phyloP scores from a whole-genome alignment of 2,888 invertebrate genomes.

The Drosophila putrida region DNA sequence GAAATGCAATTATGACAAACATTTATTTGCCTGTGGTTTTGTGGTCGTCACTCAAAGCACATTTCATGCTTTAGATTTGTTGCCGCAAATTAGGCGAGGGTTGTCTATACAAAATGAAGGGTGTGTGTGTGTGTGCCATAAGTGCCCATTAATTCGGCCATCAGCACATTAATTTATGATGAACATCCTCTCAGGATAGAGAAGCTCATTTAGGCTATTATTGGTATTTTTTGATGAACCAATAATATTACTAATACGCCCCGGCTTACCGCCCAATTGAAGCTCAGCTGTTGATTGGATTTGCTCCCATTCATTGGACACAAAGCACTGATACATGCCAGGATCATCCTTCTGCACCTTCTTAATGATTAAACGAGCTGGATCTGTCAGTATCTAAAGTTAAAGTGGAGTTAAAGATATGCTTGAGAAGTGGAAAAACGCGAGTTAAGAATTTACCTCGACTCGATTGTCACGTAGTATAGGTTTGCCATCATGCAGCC shows the following conservation, averaged over 20 bases:
- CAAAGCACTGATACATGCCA: conserved; percentile 97
- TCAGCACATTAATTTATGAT: conserved; percentile 56
- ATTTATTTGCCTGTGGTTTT: conserved; percentile 74
- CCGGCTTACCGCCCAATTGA: conserved; percentile 90
- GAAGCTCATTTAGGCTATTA: conserved; percentile 13
- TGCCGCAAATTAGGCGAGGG: conserved; percentile 27
- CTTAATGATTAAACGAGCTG: conserved; percentile 87
- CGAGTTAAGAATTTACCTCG: conserved; percentile 83
- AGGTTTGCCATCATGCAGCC: conserved; percentile 92
- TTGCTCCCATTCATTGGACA: conserved; percentile 93
- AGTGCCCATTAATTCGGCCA: conserved; percentile 69
- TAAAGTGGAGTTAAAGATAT: conserved; percentile 47
- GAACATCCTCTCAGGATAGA: conserved; percentile 12
- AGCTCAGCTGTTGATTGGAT: conserved; percentile 93
- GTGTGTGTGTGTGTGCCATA: conserved; percentile 37
- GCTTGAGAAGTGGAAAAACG: neutral
- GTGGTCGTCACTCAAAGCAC: conserved; percentile 56
- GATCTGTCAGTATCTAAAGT: conserved; percentile 84
- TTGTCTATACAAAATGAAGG: neutral
- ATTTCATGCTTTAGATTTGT: conserved; percentile 46
- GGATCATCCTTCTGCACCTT: conserved; percentile 92
- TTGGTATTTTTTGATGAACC: conserved; percentile 32
- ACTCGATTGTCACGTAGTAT: conserved; percentile 88
- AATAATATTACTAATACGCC: conserved; percentile 38
- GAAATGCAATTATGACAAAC: conserved; percentile 83